These are phyloP conservation scores for Aphis craccivora DNA, from an alignment of 1,140 invertebrate genomes.

Conservation along the genomic window DNA sequence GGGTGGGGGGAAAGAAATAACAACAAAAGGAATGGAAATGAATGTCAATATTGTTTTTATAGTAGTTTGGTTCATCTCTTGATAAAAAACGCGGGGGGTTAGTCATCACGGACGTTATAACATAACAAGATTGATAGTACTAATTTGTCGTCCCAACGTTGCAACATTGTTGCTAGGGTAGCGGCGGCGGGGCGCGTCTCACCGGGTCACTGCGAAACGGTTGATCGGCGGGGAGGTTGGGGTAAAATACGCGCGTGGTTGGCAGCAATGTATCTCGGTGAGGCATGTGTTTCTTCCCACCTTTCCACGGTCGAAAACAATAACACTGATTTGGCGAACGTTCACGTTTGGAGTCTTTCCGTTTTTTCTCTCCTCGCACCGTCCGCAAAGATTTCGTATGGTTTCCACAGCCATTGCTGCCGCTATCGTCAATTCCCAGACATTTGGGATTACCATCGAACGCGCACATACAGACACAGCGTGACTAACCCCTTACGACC, in stretches of 20 bases:
- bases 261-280: conserved; percentile 53
- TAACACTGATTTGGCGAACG: conserved; percentile 56
- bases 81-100: neutral
- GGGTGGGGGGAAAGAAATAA: neutral
- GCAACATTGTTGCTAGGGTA: neutral
- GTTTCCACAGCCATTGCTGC: neutral
- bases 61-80: neutral
- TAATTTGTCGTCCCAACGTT: neutral
- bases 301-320: conserved; percentile 49
- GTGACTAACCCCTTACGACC: neutral
- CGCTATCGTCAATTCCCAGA: neutral
- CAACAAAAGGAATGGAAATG: neutral
- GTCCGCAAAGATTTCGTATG: conserved; percentile 8
- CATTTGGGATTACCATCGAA: neutral
- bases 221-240: neutral
- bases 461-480: neutral
- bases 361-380: conserved; percentile 7
- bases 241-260: conserved; percentile 21
- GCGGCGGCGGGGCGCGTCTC: neutral
- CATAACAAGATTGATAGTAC: neutral
- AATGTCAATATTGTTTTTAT: neutral
- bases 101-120: neutral
- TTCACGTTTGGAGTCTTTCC: conserved; percentile 24
- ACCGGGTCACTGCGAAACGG: neutral
- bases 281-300: conserved; percentile 57